These are phyloP conservation scores for Anabacerthia variegaticeps DNA, from an alignment of 2,797 vertebrate genomes.

Conservation along the genomic window DNA sequence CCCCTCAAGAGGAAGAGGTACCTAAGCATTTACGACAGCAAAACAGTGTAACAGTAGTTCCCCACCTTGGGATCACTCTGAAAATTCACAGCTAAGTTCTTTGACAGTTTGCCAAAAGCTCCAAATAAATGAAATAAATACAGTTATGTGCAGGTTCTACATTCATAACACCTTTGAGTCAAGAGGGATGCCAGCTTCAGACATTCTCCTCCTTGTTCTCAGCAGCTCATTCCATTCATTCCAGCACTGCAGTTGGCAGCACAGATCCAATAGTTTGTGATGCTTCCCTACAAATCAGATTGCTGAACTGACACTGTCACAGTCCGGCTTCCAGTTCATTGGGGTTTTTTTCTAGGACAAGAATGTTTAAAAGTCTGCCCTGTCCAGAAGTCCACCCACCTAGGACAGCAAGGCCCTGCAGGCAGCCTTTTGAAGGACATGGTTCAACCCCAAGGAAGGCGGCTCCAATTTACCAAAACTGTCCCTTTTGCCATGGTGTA, in stretches of 20 bases:
- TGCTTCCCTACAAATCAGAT: not conserved
- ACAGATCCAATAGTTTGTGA: not conserved
- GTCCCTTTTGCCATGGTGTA: not conserved
- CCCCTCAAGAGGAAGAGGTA: not conserved
- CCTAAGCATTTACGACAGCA: not conserved
- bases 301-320: not conserved
- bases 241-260: not conserved
- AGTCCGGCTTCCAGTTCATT: not conserved
- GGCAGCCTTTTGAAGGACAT: not conserved
- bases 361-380: fast-evolving
- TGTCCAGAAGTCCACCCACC: not conserved
- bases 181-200: not conserved
- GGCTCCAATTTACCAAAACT: not conserved
- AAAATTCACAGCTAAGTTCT: not conserved
- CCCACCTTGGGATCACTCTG: not conserved
- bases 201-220: not conserved
- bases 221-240: not conserved
- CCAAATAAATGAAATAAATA: not conserved
- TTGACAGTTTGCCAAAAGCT: not conserved
- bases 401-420: not conserved
- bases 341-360: not conserved
- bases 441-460: not conserved
- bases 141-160: not conserved
- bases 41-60: not conserved
- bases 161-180: not conserved